Evolutionary conservation across 2,113 vertebrate genomes (phyloP).

Genomic region (Axis porcinus): DNA sequence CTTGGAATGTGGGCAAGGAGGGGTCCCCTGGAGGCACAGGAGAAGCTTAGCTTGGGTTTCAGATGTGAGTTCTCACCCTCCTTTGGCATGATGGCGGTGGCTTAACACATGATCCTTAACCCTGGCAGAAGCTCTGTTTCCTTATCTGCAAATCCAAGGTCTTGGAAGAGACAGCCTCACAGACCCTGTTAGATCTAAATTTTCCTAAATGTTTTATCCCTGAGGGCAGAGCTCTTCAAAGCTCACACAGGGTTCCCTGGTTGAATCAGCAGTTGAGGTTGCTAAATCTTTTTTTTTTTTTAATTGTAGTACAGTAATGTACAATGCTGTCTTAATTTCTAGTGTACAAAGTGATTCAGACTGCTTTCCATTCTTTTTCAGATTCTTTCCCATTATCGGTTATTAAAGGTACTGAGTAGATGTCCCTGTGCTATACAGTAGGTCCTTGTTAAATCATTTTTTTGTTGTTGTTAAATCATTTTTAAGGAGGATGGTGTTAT

Average conservation of each 20-base stretch:
- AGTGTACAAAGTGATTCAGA: background rate
- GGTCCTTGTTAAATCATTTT: background rate
- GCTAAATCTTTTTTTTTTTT: background rate
- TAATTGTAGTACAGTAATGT: background rate
- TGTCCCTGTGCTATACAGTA: background rate
- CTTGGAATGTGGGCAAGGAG: fast-evolving
- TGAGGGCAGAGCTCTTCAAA: background rate
- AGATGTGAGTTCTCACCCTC: no score
- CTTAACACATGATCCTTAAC: fast-evolving
- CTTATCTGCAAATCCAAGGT: background rate
- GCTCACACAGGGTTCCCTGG: background rate
- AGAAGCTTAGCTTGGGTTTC: background rate
- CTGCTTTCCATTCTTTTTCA: background rate
- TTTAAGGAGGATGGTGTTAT: background rate
- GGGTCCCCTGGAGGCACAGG: background rate
- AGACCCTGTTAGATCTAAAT: background rate
- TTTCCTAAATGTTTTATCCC: background rate
- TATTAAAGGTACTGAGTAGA: background rate
- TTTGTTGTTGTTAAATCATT: background rate
- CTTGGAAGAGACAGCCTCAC: background rate
- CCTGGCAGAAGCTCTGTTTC: background rate
- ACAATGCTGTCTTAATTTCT: background rate
- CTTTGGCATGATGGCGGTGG: fast-evolving
- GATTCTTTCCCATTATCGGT: background rate
- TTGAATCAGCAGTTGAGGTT: background rate